Base-by-base conservation (phyloP, 2,888 invertebrate species). In the Pimpla rufipes region DNA sequence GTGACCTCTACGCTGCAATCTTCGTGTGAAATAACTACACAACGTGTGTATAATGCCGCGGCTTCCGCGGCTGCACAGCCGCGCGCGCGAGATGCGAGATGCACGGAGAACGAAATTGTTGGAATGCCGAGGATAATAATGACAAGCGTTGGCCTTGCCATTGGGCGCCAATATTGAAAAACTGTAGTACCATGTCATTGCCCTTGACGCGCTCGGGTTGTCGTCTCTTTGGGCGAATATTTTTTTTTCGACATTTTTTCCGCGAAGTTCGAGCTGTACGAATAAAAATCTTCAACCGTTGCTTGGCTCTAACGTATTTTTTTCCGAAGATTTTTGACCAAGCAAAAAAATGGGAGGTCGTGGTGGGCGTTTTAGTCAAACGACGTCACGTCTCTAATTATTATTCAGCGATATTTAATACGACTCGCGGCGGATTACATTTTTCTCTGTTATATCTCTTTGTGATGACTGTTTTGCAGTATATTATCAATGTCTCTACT, bases 1-100 rank as follows among this genome's bases (percentile, higher is more conserved):
- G 75, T 66, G 75, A 66, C 75, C 64, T 75, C 75, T 47, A 40
- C 35, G 75, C 8, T 21, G 6, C 59, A 29, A 64, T 64, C 47
- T 64, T 55, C 55, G 21, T 16, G 16, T n/a, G n/a, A 23, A 55
- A 55, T 29, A 29, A 23, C 21, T 23, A 23, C 13, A 55, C 23
- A 13, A 23, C 11, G 11, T 52, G 23, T 23, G 21, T 55, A 10
- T 55, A 11, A 55, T 11, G 11, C 23, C 11, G 55, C 4, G 0
- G 23, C 21, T 55, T 8, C 11, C 13, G 55, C 2, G 0, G 23
- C 55, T 55, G 21, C 23, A 13, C 21, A 11, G 21, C 21, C 2
- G 0, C 4, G 11, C 11, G 55, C 23, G 55, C 11, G 0, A 16
- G 47, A 16, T 47, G 16, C 47, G n/a, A n/a, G 4, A 6, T n/a